phyloP scores from a whole-genome alignment of 2,113 vertebrate genomes.

The Cnemophilus loriae region DNA sequence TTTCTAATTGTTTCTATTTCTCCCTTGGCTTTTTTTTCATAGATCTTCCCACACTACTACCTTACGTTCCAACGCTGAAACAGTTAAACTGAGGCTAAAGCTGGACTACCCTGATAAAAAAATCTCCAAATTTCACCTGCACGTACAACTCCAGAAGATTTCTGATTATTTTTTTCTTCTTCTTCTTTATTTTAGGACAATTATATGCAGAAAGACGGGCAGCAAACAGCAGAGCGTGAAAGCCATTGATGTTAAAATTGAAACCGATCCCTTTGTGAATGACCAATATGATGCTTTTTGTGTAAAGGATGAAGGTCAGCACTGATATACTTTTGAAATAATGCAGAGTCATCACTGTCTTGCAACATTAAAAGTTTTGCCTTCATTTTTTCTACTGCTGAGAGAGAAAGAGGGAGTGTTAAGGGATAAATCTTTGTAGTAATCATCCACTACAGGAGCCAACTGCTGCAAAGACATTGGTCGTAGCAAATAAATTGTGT shows the following conservation, averaged over 20 bases:
- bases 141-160: background rate
- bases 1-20: background rate
- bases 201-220: constrained; percentile 79
- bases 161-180: constrained; percentile 39
- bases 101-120: background rate
- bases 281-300: constrained; percentile 80
- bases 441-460: fast-evolving
- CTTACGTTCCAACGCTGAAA: background rate
- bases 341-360: background rate
- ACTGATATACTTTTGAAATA: background rate
- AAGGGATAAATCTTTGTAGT: background rate
- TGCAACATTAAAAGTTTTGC: background rate
- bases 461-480: background rate
- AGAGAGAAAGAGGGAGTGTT: background rate
- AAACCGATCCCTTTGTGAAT: constrained; percentile 73
- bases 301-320: constrained; percentile 88
- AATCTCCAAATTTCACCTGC: background rate
- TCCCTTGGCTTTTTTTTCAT: background rate
- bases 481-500: background rate
- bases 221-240: constrained; percentile 71
- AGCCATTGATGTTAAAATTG: constrained; percentile 81
- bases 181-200: constrained; percentile 78
- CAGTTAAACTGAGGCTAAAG: background rate
- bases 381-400: background rate
- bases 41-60: background rate